Evolutionary conservation across 2,888 invertebrate genomes (phyloP).

Genomic region (Epinotia nisella): DNA sequence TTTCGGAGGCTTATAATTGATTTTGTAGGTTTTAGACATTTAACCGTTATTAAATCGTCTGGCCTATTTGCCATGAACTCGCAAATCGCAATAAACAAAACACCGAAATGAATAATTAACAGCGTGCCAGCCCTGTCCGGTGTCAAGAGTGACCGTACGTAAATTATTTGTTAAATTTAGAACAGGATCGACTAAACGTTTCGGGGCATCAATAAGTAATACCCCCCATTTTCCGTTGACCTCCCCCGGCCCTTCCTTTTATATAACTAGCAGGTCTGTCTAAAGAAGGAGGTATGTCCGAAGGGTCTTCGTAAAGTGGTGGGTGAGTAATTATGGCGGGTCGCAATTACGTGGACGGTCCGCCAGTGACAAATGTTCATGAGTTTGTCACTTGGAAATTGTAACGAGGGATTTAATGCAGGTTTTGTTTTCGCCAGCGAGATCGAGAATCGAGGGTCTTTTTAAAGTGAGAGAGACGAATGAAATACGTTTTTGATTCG

Average conservation of each 20-base stretch:
- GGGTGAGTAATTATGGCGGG: constrained; percentile 62
- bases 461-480: not conserved
- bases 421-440: constrained; percentile 68
- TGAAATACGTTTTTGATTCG: no score
- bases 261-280: constrained; percentile 7
- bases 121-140: constrained; percentile 49
- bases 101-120: constrained; percentile 11
- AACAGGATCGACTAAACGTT: constrained; percentile 82
- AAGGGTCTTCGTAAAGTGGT: constrained; percentile 62
- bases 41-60: no score
- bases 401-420: constrained; percentile 62
- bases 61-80: not conserved
- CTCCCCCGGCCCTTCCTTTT: constrained; percentile 47
- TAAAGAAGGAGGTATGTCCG: constrained; percentile 42
- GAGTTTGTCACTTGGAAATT: constrained; percentile 80
- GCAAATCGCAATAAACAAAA: constrained; percentile 49
- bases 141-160: constrained; percentile 80
- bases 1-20: not conserved
- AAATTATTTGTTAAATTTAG: constrained; percentile 85
- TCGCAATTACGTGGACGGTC: constrained; percentile 78
- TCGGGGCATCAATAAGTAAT: constrained; percentile 83
- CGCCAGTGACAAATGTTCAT: constrained; percentile 82
- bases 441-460: constrained; percentile 4
- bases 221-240: constrained; percentile 57
- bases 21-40: not conserved